Conservation (phyloP, 1,140 invertebrate genomes). For the Pachyrhynchus sulphureomaculatus region DNA sequence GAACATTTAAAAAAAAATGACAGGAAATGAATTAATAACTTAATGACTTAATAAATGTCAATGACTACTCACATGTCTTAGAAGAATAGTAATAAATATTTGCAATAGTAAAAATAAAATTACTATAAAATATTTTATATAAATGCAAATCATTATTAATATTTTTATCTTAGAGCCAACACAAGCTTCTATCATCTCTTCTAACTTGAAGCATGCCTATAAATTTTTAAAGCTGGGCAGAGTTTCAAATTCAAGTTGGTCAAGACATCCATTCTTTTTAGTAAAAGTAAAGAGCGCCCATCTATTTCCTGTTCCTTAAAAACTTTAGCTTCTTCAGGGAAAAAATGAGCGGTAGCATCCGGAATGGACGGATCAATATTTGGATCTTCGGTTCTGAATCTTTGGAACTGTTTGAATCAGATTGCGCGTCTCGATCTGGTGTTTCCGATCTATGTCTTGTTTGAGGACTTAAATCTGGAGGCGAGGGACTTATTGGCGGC, state of each 20-base stretch:
- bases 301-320: slow-evolving; percentile 86
- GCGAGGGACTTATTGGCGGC: slow-evolving; percentile 37
- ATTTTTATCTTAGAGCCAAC: slow-evolving; percentile 38
- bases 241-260: slow-evolving; percentile 75
- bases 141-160: no score
- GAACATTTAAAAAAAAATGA: no score
- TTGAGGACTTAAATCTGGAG: slow-evolving; percentile 47
- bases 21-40: no score
- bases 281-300: slow-evolving; percentile 76
- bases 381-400: slow-evolving; percentile 44
- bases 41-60: no score
- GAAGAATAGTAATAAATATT: no score
- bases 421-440: slow-evolving; percentile 31
- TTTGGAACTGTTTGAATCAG: slow-evolving; percentile 45
- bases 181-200: slow-evolving; percentile 66
- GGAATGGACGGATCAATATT: slow-evolving; percentile 69
- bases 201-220: slow-evolving; percentile 71
- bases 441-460: slow-evolving; percentile 21
- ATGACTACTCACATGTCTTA: no score
- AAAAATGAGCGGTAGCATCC: slow-evolving; percentile 70
- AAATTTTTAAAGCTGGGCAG: slow-evolving; percentile 85
- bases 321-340: slow-evolving; percentile 71
- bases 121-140: no score
- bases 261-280: slow-evolving; percentile 79
- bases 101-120: no score